phyloP scores from a whole-genome alignment of 2,113 vertebrate genomes.

The Apeltes quadracus region DNA sequence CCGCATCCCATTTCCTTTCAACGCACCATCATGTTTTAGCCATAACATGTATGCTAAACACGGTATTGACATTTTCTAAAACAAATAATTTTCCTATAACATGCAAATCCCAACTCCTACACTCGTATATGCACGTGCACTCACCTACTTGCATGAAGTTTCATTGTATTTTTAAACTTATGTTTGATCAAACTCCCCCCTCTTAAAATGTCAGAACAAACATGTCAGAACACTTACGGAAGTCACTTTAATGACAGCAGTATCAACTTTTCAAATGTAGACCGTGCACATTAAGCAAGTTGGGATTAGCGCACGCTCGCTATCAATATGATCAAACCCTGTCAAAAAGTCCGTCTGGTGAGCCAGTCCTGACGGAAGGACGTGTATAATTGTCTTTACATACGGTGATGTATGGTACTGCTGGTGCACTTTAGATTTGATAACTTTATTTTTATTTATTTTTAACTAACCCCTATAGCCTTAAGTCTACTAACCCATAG shows the following conservation, averaged over 20 bases:
- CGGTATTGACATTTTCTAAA: not conserved
- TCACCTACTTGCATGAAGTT: not conserved
- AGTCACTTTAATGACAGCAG: not conserved
- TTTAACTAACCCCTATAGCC: no score
- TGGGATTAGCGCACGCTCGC: accelerated
- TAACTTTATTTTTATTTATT: no score
- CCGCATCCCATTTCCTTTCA: not conserved
- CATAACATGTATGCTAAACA: not conserved
- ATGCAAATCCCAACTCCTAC: not conserved
- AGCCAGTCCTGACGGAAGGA: no score
- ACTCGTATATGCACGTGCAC: not conserved
- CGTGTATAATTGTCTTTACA: constrained; percentile 2
- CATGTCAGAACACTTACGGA: not conserved
- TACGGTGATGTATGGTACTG: no score
- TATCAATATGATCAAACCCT: not conserved
- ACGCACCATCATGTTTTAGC: constrained; percentile 27
- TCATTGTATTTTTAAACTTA: not conserved
- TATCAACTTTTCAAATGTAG: not conserved
- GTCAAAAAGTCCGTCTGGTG: not conserved
- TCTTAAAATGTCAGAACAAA: not conserved
- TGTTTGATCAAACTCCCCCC: not conserved
- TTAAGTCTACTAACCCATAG: no score
- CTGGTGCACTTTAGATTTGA: no score
- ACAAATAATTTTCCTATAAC: not conserved
- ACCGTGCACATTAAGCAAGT: not conserved